Base-by-base conservation (phyloP, 2,797 vertebrate genomes). In the Neoniphon sammara region DNA sequence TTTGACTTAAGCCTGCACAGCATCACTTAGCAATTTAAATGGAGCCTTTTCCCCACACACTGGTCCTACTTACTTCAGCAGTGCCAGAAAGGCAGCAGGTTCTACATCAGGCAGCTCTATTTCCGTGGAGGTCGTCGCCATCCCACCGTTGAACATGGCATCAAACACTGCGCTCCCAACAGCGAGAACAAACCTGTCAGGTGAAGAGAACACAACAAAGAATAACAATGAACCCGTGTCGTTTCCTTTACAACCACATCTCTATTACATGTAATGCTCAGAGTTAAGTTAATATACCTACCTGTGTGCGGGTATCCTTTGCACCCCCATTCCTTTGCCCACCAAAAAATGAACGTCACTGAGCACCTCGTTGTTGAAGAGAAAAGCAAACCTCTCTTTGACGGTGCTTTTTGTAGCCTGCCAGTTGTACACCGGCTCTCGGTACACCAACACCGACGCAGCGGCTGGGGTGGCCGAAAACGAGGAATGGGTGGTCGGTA, bases 141-240 rank as follows among this genome's bases (percentile, higher is more conserved):
- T 99, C 10, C 98, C 97, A 0, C 98, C 98, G 34, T 99, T 99
- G 80, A 99, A 99, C 98, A 99, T 99, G 0, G 97, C 98, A 75
- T 99, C 97, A 30, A 99, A 99, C 72, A 99, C 98, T 0, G 97
- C 97, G 0, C 97, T 99, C 79, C 98, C 97, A 83, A 98, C 97
- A 0, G 98, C 97, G 80, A 99, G 92, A 86, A 99, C 97, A 50
- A 99, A 99, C 95, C 97, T 99, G 87, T 25, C 54, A 39, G n/a
- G 55, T 10, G 59, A 36, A 23, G 47, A 57, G 21, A 1, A 54
- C 44, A 53, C 69, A 39, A 31, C 69, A 34, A 10, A 53, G 21
- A 61, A 17, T 17, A 58, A 25, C 15, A 46, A 2, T 18, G 2
- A 27, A 3, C 49, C 61, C 57, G 15, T 10, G 27, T 18, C 10